Conservation (phyloP, 1,140 invertebrate genomes). For the Laodelphax striatellus region DNA sequence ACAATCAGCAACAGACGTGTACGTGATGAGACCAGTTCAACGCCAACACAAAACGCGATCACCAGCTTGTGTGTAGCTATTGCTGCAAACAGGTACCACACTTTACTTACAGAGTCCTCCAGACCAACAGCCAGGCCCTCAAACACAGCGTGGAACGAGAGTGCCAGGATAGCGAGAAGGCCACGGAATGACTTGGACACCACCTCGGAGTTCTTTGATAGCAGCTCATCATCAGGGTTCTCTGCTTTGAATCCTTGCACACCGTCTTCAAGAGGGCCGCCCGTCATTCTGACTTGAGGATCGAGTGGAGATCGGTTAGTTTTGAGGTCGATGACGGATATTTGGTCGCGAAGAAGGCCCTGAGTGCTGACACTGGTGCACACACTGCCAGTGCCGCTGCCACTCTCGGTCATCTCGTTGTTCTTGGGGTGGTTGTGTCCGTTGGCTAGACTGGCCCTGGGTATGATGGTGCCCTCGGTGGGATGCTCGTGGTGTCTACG, state of each 20-base stretch:
- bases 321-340: slow-evolving; percentile 6
- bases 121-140: slow-evolving; percentile 72
- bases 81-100: slow-evolving; percentile 55
- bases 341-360: slow-evolving; percentile 18
- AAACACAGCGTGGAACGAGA: slow-evolving; percentile 71
- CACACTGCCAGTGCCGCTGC: slow-evolving; percentile 14
- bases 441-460: slow-evolving; percentile 16
- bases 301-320: slow-evolving; percentile 13
- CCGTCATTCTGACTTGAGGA: slow-evolving; percentile 21
- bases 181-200: slow-evolving; percentile 41
- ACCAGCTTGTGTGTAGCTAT: slow-evolving; percentile 65
- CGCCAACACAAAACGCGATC: slow-evolving; percentile 55
- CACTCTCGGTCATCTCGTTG: not conserved
- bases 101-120: slow-evolving; percentile 45
- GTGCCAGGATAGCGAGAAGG: slow-evolving; percentile 53
- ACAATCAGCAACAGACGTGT: slow-evolving; percentile 43
- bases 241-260: slow-evolving; percentile 4
- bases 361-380: slow-evolving; percentile 24
- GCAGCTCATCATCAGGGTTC: not conserved
- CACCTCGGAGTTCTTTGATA: slow-evolving; percentile 6
- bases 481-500: slow-evolving; percentile 18
- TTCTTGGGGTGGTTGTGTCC: not conserved
- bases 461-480: slow-evolving; percentile 23
- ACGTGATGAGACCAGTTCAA: slow-evolving; percentile 52
- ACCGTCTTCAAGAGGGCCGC: slow-evolving; percentile 14